Evolutionary conservation across 2,113 vertebrate species (phyloP).

Genomic region (Aspidoscelis tigris): DNA sequence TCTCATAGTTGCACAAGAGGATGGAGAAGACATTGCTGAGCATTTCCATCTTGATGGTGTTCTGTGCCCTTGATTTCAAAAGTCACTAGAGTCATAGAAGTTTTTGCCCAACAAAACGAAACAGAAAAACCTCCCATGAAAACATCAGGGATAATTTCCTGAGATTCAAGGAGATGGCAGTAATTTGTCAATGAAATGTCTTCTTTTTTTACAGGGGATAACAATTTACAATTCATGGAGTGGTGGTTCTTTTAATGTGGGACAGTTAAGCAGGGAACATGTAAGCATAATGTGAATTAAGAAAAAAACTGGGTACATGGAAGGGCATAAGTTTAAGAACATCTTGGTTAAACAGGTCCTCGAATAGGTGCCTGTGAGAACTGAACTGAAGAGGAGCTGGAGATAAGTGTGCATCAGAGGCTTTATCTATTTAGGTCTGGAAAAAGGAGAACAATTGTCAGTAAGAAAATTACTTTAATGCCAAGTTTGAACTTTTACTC

Average conservation of each 20-base stretch:
- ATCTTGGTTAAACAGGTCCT: too few relatives aligned
- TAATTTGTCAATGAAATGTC: constrained; percentile 16
- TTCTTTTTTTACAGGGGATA: neutral
- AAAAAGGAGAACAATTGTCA: too few relatives aligned
- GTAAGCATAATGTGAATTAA: too few relatives aligned
- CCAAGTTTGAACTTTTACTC: too few relatives aligned
- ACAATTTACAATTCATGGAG: neutral
- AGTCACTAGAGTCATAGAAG: neutral
- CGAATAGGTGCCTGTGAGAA: too few relatives aligned
- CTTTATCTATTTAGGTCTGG: too few relatives aligned
- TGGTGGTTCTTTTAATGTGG: neutral
- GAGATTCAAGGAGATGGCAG: constrained; percentile 27
- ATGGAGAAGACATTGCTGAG: neutral
- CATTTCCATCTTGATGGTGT: neutral
- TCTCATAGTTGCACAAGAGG: neutral
- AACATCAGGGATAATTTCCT: neutral
- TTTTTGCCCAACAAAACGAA: constrained; percentile 6
- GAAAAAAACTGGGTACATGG: too few relatives aligned
- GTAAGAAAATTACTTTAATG: too few relatives aligned
- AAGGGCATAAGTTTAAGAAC: too few relatives aligned
- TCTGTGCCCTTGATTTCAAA: constrained; percentile 14
- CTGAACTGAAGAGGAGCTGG: too few relatives aligned
- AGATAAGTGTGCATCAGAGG: too few relatives aligned
- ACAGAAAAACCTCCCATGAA: neutral
- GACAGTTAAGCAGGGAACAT: too few relatives aligned